Evolutionary conservation across 2,888 invertebrate genomes (phyloP).

Genomic region (Adelphocoris suturalis): DNA sequence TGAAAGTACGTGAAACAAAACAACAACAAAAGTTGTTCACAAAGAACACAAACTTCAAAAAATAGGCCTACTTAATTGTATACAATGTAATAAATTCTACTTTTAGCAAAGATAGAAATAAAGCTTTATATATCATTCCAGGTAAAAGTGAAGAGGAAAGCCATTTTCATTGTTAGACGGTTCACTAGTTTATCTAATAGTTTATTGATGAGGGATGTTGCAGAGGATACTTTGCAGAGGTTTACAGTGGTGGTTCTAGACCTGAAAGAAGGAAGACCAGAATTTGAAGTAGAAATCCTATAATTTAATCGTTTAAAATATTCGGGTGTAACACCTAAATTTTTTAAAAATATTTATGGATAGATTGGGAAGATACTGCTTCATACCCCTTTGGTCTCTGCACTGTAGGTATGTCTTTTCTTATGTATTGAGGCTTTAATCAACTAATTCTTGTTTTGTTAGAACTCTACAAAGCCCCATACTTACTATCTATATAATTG

Average conservation of each 20-base stretch:
- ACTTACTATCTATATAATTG: too few species aligned
- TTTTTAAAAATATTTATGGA: too few species aligned
- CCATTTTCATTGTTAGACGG: constrained; percentile 48
- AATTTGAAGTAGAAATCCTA: neutral
- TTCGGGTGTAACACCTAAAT: too few species aligned
- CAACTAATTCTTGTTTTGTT: too few species aligned
- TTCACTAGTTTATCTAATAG: constrained; percentile 53
- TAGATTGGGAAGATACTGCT: too few species aligned
- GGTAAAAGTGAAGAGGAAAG: constrained; percentile 18
- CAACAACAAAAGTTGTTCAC: neutral
- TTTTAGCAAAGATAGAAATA: constrained; percentile 57
- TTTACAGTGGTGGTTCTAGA: constrained; percentile 57
- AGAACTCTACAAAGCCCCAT: too few species aligned
- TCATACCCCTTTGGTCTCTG: too few species aligned
- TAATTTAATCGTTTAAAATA: too few species aligned
- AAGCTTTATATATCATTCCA: constrained; percentile 71
- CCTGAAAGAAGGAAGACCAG: neutral
- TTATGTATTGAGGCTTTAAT: too few species aligned
- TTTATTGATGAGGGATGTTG: constrained; percentile 9
- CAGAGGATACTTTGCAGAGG: neutral
- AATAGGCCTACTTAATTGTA: constrained; percentile 70
- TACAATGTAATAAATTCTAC: constrained; percentile 63
- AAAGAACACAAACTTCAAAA: constrained; percentile 52
- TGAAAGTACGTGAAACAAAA: neutral
- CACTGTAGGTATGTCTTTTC: too few species aligned